A percentile compares a stretch with the other conserved stretches of the same genome.
phyloP scores from a whole-genome alignment of 2,888 invertebrate genomes.

The Ophion obscuratus region DNA sequence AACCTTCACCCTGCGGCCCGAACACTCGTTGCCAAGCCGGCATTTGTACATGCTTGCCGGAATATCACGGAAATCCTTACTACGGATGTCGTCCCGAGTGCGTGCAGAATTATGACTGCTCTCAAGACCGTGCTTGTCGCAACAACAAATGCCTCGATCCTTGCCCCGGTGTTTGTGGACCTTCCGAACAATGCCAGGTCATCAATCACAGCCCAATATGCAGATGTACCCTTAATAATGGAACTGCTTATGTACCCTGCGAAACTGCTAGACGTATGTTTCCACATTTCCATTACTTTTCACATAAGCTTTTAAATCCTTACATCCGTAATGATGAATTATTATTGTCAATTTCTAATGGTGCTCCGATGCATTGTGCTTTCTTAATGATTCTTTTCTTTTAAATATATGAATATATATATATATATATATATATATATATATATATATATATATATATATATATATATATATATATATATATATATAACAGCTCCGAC shows the following conservation, averaged over 20 bases:
- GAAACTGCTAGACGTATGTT: constrained; percentile 80
- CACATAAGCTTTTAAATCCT: too few relatives aligned
- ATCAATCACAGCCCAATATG: constrained; percentile 89
- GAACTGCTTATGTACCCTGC: constrained; percentile 87
- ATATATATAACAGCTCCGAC: constrained; percentile 61
- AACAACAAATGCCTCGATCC: constrained; percentile 93
- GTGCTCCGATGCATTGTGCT: background rate
- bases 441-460: too few relatives aligned
- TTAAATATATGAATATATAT: too few relatives aligned
- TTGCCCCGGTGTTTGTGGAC: constrained; percentile 92
- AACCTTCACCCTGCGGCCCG: constrained; percentile 90
- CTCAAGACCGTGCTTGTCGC: constrained; percentile 90
- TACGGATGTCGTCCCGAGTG: constrained; percentile 93
- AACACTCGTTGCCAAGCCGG: constrained; percentile 88
- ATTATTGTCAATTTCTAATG: too few relatives aligned
- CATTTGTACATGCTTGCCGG: constrained; percentile 81
- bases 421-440: too few relatives aligned
- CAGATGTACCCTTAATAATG: constrained; percentile 85
- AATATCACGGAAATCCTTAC: constrained; percentile 83
- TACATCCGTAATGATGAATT: background rate
- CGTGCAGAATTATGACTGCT: constrained; percentile 91
- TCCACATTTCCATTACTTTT: background rate
- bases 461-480: background rate
- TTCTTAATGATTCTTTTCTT: background rate
- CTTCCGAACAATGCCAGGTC: constrained; percentile 90